Percentiles rank a stretch among this genome's conserved stretches.
Evolutionary conservation across 2,113 vertebrate species (phyloP).

Genomic region (Heterotilapia buettikoferi): DNA sequence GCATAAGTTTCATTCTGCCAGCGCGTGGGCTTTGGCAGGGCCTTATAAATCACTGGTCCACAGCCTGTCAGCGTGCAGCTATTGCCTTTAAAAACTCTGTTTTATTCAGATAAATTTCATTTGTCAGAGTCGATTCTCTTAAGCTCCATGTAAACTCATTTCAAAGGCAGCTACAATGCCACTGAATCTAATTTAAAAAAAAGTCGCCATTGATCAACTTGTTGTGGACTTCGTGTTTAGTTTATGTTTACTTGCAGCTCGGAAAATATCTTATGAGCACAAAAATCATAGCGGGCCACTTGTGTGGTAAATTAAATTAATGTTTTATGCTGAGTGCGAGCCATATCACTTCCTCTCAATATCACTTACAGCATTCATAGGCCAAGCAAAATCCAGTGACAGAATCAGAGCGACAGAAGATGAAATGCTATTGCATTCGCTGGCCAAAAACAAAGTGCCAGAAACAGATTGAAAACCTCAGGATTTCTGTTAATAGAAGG

Average conservation of each 20-base stretch:
- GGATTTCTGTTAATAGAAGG: conserved; percentile 6
- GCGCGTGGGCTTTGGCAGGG: conserved; percentile 30
- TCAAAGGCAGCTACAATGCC: conserved; percentile 62
- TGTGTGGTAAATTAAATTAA: conserved; percentile 54
- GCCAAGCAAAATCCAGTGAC: conserved; percentile 32
- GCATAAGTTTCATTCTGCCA: conserved; percentile 38
- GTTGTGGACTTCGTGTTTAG: conserved; percentile 62
- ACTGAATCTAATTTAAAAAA: conserved; percentile 64
- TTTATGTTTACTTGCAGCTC: conserved; percentile 49
- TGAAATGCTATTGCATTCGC: conserved; percentile 27
- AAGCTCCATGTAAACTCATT: conserved; percentile 71
- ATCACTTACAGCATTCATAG: conserved; percentile 32
- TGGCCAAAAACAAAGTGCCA: conserved; percentile 21
- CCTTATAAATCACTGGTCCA: conserved; percentile 72
- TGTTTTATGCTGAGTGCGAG: conserved; percentile 56
- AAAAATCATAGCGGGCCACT: conserved; percentile 25
- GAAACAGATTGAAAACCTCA: conserved; percentile 23
- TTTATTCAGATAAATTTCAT: conserved; percentile 77
- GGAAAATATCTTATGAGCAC: conserved; percentile 44
- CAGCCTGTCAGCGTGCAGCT: conserved; percentile 65
- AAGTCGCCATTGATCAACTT: conserved; percentile 74
- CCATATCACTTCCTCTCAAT: conserved; percentile 45
- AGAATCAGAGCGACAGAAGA: conserved; percentile 24
- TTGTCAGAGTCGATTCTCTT: conserved; percentile 72
- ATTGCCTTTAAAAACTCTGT: conserved; percentile 66